Base-by-base conservation (phyloP, 1,140 invertebrate species). In the Ditylenchus dipsaci region DNA sequence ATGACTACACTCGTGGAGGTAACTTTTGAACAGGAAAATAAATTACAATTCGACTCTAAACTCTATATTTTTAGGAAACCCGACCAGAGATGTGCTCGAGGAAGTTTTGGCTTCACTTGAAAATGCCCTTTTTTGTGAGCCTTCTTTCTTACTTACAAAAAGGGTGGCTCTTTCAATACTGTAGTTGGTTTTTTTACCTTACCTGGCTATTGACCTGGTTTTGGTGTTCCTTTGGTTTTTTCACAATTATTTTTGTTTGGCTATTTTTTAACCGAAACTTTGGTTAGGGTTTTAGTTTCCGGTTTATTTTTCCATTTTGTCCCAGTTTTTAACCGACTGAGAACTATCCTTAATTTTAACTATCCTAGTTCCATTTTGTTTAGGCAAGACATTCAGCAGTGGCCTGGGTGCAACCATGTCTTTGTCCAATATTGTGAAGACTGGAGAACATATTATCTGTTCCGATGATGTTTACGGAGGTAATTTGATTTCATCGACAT, bases 391-490 rank as follows among this genome's bases (percentile, higher is more conserved):
- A 23, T 77, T 60, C 61, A 29, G 27, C 1, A 95, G 93, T 38
- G 96, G 96, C 23, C 84, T 97, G 23, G 93, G 91, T 33, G 89
- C 93, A 0, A 90, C 88, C 0, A 90, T 89, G 1, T 88, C 89
- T 1, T 81, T 97, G 0, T 85, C 88, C 0, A 87, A 90, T 61
- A 83, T 95, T 63, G 84, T 98, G 0, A 88, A 88, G 61, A 71
- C 85, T 71, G 95, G 95, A 0, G 95, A 98, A 84, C 92, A 97
- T 82, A 87, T 99, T 5, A 82, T 99, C 33, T 89, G 89, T 68
- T 90, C 90, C 68, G 91, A 97, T 85, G 95, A 98, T 86, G 86
- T 97, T 5, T 98, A 98, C 82, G 95, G 95, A 63, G 95, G 93
- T 81, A 66, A 47, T 56, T 29, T 23, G 29, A 3, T 56, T 56